Conservation (phyloP, 2,888 invertebrate genomes). For the Epistrophe grossulariae region DNA sequence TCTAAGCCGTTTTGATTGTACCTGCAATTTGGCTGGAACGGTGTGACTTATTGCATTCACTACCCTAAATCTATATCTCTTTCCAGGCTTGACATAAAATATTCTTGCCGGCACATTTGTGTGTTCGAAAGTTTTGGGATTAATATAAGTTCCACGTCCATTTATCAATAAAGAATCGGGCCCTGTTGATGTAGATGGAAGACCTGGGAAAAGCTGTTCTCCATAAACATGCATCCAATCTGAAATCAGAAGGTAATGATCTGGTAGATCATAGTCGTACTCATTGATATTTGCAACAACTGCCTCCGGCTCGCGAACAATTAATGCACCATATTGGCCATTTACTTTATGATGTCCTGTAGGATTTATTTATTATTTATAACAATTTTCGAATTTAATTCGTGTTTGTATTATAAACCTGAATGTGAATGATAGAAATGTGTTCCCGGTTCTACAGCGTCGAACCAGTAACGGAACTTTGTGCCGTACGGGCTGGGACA, state of each 20-base stretch:
- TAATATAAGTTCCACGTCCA: conserved; percentile 79
- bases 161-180: conserved; percentile 80
- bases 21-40: conserved; percentile 81
- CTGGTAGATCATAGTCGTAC: conserved; percentile 89
- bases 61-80: conserved; percentile 82
- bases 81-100: conserved; percentile 79
- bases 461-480: conserved; percentile 88
- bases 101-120: conserved; percentile 77
- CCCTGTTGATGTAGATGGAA: conserved; percentile 75
- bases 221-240: conserved; percentile 91
- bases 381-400: background rate
- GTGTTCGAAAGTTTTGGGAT: conserved; percentile 50
- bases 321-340: conserved; percentile 90
- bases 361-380: background rate
- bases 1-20: conserved; percentile 40
- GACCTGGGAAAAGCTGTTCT: conserved; percentile 79
- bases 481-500: conserved; percentile 86
- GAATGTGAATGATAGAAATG: conserved; percentile 90
- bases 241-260: conserved; percentile 89
- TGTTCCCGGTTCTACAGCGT: conserved; percentile 89
- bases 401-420: conserved; percentile 82
- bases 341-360: conserved; percentile 90
- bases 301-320: conserved; percentile 85
- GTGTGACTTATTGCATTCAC: conserved; percentile 81
- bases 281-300: conserved; percentile 79